These are phyloP conservation scores for Girardia tigrina DNA, from an alignment of 2,888 invertebrate species.

Conservation along the genomic window DNA sequence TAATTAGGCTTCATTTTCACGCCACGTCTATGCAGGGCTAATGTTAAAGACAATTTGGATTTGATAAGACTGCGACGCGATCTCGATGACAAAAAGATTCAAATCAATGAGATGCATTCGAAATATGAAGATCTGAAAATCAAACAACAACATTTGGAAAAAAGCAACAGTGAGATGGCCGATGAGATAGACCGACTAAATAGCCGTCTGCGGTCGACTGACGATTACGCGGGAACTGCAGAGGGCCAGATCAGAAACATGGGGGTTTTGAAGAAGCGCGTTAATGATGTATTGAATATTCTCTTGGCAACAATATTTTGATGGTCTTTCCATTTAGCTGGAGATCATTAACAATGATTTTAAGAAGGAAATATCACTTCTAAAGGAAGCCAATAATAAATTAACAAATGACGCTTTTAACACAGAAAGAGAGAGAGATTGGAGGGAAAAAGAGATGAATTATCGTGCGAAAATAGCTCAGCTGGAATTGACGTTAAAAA, in stretches of 20 bases:
- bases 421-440: slow-evolving; percentile 48
- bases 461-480: slow-evolving; percentile 50
- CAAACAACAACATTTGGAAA: not conserved
- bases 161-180: not conserved
- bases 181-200: slow-evolving; percentile 23
- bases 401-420: slow-evolving; percentile 50
- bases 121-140: not conserved
- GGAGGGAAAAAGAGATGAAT: slow-evolving; percentile 47
- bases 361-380: slow-evolving; percentile 47
- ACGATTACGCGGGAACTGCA: not conserved
- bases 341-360: slow-evolving; percentile 46
- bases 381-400: slow-evolving; percentile 51
- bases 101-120: slow-evolving; percentile 2
- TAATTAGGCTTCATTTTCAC: not conserved
- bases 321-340: slow-evolving; percentile 39
- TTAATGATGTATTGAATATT: slow-evolving; percentile 17
- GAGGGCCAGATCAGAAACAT: not conserved
- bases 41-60: slow-evolving; percentile 51
- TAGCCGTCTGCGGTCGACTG: not conserved
- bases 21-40: slow-evolving; percentile 28
- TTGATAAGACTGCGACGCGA: slow-evolving; percentile 50
- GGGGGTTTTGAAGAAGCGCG: not conserved
- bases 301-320: no score
- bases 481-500: slow-evolving; percentile 49
- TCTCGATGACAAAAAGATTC: slow-evolving; percentile 46